Conservation (phyloP, 2,797 vertebrate species). For the Thaleichthys pacificus region DNA sequence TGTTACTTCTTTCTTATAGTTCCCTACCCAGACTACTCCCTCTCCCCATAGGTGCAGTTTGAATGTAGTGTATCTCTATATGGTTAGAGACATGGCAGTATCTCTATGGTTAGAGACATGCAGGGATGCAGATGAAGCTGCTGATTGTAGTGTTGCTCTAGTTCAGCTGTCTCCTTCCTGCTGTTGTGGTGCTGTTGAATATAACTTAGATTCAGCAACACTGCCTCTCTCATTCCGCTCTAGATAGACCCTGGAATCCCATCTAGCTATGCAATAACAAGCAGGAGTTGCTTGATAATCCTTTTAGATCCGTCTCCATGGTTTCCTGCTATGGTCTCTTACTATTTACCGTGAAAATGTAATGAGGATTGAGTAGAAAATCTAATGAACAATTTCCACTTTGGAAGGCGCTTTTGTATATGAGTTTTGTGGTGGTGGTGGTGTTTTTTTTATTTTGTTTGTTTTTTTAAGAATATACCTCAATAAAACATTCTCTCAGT, state of each 20-base stretch:
- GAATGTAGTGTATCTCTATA: neutral
- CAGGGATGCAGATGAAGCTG: neutral
- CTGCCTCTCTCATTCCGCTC: neutral
- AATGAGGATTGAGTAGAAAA: neutral
- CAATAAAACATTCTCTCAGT: slow-evolving; percentile 50
- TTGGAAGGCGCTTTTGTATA: slow-evolving; percentile 30
- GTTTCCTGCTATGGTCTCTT: neutral
- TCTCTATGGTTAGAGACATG: too few species aligned
- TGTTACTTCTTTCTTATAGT: neutral
- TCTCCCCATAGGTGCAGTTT: neutral
- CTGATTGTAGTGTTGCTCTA: too few species aligned
- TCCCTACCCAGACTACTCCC: neutral
- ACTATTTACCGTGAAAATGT: neutral
- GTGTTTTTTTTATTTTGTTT: slow-evolving; percentile 32
- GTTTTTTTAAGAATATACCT: slow-evolving; percentile 41
- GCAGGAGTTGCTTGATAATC: neutral
- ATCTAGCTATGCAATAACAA: slow-evolving; percentile 4
- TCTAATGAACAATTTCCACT: neutral
- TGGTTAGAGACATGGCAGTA: neutral
- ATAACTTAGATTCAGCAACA: neutral
- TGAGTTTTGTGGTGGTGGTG: neutral
- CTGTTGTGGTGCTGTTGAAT: neutral
- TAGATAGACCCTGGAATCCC: too few species aligned
- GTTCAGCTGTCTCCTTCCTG: neutral
- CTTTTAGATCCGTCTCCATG: neutral